Base-by-base conservation (phyloP, 1,140 invertebrate species). In the Cherax destructor region DNA sequence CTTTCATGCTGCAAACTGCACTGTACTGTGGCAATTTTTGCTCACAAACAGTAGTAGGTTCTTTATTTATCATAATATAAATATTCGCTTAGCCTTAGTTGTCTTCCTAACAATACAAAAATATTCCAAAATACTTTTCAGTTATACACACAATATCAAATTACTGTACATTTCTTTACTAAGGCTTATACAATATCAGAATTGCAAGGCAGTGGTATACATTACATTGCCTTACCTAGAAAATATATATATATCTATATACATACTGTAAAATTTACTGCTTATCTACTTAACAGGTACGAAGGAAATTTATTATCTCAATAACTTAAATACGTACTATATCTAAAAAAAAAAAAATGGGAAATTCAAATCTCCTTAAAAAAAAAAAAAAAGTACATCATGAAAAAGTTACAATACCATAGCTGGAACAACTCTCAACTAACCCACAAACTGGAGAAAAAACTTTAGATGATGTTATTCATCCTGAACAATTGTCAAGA, bases 81-180 rank as follows among this genome's bases (percentile, higher is more conserved):
- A 30, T 74, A 74, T 74, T 56, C 13, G 1, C 52, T 56, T 56
- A 56, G 13, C 13, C 13, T 56, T 30, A 74, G 11, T 24, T 30
- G 7, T 74, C 65, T 18, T 69, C 65, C 30, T 74, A n/a, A 74
- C 69, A 74, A n/a, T 74, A 74, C 69, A 74, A 74, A 74, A 74
- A 74, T 74, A 74, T 74, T 74, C 30, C n/a, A 74, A 74, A 69
- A 74, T 30, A 30, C 69, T 74, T 30, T 69, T 4, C 3, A 74
- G 9, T 74, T 74, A 74, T 21, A 30, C 5, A 18, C 16, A 65
- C 1, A 9, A 2, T 59, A 65, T 65, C 61, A 65, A 65, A 21
- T 0, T 21, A 18, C 13, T 18, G 21, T 65, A 65, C 21, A 74
- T 41, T 7, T 74, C n/a, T 21, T 74, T 30, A 74, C 69, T 6